Percentiles rank a stretch among this genome's conserved stretches.
Conservation (phyloP, 2,888 invertebrate species). For the Silvanus unidentatus region DNA sequence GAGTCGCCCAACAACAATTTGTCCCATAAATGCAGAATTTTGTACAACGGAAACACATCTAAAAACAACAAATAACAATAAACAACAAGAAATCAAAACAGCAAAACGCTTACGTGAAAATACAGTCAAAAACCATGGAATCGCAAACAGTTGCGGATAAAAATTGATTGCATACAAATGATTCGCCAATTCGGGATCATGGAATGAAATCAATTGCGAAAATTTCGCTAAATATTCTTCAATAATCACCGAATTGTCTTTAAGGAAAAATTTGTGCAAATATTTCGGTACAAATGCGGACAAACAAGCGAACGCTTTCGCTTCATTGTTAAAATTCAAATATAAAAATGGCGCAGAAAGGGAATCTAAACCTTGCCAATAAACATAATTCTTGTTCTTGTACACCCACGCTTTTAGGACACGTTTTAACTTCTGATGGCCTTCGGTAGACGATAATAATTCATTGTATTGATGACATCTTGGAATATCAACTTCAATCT, state of each 20-base stretch:
- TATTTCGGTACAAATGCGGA: slow-evolving; percentile 94
- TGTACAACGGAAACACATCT: slow-evolving; percentile 98
- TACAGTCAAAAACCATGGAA: slow-evolving; percentile 99
- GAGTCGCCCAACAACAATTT: slow-evolving; percentile 88
- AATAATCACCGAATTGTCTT: slow-evolving; percentile 93
- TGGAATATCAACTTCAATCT: slow-evolving; percentile 99
- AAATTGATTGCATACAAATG: slow-evolving; percentile 91
- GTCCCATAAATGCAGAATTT: slow-evolving; percentile 97
- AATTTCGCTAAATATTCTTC: slow-evolving; percentile 97
- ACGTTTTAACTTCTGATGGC: slow-evolving; percentile 86
- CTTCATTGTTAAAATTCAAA: slow-evolving; percentile 59
- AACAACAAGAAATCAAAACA: too few species aligned
- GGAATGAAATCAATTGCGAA: slow-evolving; percentile 91
- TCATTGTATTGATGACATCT: slow-evolving; percentile 99
- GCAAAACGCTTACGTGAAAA: slow-evolving; percentile 97
- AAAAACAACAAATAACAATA: slow-evolving; percentile 14
- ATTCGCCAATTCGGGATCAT: slow-evolving; percentile 86
- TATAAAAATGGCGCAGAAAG: slow-evolving; percentile 95
- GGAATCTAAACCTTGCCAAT: slow-evolving; percentile 99
- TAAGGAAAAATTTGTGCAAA: slow-evolving; percentile 92
- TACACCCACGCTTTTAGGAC: slow-evolving; percentile 95
- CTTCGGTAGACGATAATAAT: slow-evolving; percentile 86
- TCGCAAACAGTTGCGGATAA: slow-evolving; percentile 94
- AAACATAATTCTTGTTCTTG: slow-evolving; percentile 91
- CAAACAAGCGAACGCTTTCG: slow-evolving; percentile 91